These are phyloP conservation scores for Acanthornis magna DNA, from an alignment of 2,797 vertebrate genomes.

Conservation along the genomic window DNA sequence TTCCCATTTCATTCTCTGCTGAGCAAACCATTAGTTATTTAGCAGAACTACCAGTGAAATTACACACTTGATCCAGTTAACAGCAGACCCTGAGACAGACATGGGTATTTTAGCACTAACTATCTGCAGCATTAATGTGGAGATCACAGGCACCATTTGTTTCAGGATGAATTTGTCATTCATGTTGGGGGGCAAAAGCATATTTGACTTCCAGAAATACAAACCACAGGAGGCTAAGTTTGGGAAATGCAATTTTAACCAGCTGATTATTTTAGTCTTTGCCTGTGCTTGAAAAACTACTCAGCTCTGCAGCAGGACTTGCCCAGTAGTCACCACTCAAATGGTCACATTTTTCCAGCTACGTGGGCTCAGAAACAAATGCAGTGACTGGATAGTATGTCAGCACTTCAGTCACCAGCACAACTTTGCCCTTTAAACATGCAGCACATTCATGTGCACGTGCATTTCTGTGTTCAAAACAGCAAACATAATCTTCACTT, in stretches of 20 bases:
- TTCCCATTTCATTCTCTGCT: not conserved
- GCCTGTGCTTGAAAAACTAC: not conserved
- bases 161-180: not conserved
- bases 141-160: not conserved
- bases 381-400: not conserved
- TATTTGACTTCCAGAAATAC: not conserved
- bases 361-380: not conserved
- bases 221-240: not conserved
- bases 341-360: not conserved
- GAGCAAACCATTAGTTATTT: not conserved
- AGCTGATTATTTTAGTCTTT: not conserved
- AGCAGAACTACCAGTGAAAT: not conserved
- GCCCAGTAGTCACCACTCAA: accelerated
- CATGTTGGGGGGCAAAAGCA: not conserved
- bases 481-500: not conserved
- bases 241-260: not conserved
- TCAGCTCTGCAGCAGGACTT: not conserved
- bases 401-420: not conserved
- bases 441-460: not conserved
- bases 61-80: not conserved
- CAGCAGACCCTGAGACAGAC: not conserved
- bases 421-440: not conserved
- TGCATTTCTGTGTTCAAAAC: not conserved
- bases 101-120: not conserved
- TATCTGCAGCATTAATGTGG: not conserved